These are phyloP conservation scores for Hanleya hanleyi DNA, from an alignment of 2,888 invertebrate genomes.

Conservation along the genomic window DNA sequence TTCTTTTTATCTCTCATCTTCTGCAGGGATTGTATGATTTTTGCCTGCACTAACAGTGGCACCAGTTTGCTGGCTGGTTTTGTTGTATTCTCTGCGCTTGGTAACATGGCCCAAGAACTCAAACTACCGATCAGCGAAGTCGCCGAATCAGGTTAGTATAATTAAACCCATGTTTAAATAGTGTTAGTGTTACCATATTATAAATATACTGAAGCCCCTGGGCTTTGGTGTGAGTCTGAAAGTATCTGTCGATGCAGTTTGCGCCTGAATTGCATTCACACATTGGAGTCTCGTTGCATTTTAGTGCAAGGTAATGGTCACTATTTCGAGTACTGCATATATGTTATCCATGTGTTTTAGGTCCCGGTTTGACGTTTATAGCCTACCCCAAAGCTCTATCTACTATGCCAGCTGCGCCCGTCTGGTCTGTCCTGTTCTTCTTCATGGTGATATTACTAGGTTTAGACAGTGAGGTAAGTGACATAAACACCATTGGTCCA, in stretches of 20 bases:
- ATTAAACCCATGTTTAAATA: no score
- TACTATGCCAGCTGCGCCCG: slow-evolving; percentile 78
- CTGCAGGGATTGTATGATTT: slow-evolving; percentile 67
- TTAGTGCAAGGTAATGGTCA: no score
- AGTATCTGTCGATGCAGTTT: no score
- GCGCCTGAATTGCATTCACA: no score
- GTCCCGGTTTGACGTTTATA: slow-evolving; percentile 76
- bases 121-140: slow-evolving; percentile 54
- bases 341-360: no score
- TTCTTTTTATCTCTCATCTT: no score
- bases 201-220: no score
- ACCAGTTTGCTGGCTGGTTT: slow-evolving; percentile 69
- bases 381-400: slow-evolving; percentile 78
- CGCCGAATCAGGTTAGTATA: slow-evolving; percentile 59
- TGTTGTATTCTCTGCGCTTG: slow-evolving; percentile 66
- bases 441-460: slow-evolving; percentile 81
- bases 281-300: no score
- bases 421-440: slow-evolving; percentile 81
- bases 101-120: slow-evolving; percentile 65
- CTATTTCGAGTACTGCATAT: no score
- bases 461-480: slow-evolving; percentile 78
- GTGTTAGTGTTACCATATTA: no score
- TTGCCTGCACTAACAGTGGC: slow-evolving; percentile 63
- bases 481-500: no score
- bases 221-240: no score